Conservation (phyloP, 2,113 vertebrate species). For the Podarcis cretensis region DNA sequence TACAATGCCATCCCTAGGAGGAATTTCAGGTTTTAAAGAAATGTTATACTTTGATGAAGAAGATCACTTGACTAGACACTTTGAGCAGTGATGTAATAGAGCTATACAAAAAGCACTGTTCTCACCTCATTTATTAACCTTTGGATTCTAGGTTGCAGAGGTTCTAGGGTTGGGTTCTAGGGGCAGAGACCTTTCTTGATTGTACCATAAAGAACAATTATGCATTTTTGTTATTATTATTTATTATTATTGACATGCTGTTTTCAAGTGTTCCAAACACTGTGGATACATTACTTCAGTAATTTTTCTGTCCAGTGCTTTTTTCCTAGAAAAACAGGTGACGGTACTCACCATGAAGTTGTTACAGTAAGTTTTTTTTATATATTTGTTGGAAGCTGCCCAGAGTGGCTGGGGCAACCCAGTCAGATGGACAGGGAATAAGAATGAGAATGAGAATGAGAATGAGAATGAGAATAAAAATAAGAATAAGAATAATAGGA, state of each 20-base stretch:
- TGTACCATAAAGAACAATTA: background rate
- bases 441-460: too few species aligned
- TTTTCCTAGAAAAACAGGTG: too few species aligned
- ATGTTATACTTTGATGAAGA: too few species aligned
- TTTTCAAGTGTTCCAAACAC: background rate
- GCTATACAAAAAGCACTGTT: background rate
- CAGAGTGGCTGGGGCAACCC: too few species aligned
- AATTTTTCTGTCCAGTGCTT: background rate
- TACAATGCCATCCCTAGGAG: background rate
- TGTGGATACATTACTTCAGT: background rate
- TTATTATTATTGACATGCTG: background rate
- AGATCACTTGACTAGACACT: background rate
- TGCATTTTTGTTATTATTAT: too few species aligned
- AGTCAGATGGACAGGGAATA: too few species aligned
- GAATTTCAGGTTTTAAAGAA: background rate
- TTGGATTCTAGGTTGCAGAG: background rate
- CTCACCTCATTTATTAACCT: background rate
- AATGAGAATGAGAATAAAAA: too few species aligned
- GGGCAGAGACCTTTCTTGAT: background rate
- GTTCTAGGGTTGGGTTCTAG: background rate
- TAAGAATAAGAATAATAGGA: too few species aligned
- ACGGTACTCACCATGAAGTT: too few species aligned
- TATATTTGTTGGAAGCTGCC: too few species aligned
- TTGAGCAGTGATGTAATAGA: background rate
- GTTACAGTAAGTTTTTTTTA: too few species aligned